Evolutionary conservation across 2,113 vertebrate species (phyloP).

Genomic region (western clawed frog (Xenopus tropicalis)): DNA sequence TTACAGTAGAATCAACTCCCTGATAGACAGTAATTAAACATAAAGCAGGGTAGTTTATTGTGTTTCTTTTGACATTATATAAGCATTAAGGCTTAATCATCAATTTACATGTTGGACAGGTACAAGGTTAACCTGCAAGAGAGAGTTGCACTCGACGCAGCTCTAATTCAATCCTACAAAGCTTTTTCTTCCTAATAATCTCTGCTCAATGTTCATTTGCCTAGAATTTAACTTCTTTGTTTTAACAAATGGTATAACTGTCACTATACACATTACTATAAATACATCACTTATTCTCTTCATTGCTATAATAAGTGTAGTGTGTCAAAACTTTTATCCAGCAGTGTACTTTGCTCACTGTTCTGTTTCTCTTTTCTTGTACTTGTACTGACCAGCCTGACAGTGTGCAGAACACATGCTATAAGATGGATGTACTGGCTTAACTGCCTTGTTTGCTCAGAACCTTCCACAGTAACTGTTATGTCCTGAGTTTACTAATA

Average conservation of each 20-base stretch:
- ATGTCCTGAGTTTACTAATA: slow-evolving; percentile 83
- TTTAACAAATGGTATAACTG: slow-evolving; percentile 53
- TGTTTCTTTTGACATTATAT: too few species aligned
- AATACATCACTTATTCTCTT: slow-evolving; percentile 58
- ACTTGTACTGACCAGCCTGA: slow-evolving; percentile 65
- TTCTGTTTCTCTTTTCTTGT: slow-evolving; percentile 68
- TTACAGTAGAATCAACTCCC: too few species aligned
- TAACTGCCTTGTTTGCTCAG: slow-evolving; percentile 81
- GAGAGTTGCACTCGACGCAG: too few species aligned
- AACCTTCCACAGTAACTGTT: slow-evolving; percentile 78
- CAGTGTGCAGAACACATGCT: slow-evolving; percentile 83
- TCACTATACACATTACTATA: slow-evolving; percentile 57
- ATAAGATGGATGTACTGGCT: slow-evolving; percentile 83
- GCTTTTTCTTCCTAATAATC: too few species aligned
- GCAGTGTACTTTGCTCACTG: slow-evolving; percentile 45
- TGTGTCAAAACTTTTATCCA: slow-evolving; percentile 60
- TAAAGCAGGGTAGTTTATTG: too few species aligned
- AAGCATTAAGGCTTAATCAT: too few species aligned
- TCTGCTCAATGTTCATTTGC: too few species aligned
- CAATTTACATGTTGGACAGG: too few species aligned
- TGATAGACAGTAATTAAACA: too few species aligned
- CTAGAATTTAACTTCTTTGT: too few species aligned
- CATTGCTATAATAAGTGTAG: slow-evolving; percentile 66
- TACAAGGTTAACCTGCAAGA: too few species aligned
- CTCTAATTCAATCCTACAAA: too few species aligned